These are phyloP conservation scores for Torymus aiolomorphi DNA, from an alignment of 2,888 invertebrate genomes.

Conservation along the genomic window DNA sequence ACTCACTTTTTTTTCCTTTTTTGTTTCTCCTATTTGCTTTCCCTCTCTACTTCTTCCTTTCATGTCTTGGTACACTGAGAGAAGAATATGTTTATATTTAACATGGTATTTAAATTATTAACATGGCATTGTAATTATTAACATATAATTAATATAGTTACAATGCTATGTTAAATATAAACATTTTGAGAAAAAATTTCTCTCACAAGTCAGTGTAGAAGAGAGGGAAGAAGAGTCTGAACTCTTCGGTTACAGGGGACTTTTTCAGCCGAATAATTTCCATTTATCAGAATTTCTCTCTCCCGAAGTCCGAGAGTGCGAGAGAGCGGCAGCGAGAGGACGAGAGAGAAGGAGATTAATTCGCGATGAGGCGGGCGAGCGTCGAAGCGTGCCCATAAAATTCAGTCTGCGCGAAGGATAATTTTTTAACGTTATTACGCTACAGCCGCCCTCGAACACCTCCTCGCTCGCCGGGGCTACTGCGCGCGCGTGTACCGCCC, in stretches of 20 bases:
- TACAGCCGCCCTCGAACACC: slow-evolving; percentile 50
- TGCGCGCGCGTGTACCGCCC: neutral
- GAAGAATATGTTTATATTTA: too few species aligned
- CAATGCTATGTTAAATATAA: too few species aligned
- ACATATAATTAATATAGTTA: too few species aligned
- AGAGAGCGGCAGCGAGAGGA: slow-evolving; percentile 28
- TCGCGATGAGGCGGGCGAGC: slow-evolving; percentile 57
- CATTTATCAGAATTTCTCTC: slow-evolving; percentile 51
- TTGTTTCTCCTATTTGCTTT: neutral
- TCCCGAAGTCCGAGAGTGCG: neutral
- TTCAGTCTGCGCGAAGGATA: slow-evolving; percentile 69
- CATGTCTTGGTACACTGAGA: neutral
- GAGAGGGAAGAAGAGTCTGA: too few species aligned
- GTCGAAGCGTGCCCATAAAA: slow-evolving; percentile 73
- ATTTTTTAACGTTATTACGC: slow-evolving; percentile 75
- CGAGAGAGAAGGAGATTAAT: slow-evolving; percentile 58
- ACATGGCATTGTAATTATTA: too few species aligned
- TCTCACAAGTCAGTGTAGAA: too few species aligned
- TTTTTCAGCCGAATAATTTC: slow-evolving; percentile 29
- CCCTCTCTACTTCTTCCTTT: neutral
- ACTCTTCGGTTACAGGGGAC: neutral
- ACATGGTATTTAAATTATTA: too few species aligned
- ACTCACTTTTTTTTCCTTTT: slow-evolving; percentile 23
- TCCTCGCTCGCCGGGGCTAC: neutral
- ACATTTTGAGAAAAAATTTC: too few species aligned